Base-by-base conservation (phyloP, 2,888 invertebrate genomes). In the Phalangium opilio region DNA sequence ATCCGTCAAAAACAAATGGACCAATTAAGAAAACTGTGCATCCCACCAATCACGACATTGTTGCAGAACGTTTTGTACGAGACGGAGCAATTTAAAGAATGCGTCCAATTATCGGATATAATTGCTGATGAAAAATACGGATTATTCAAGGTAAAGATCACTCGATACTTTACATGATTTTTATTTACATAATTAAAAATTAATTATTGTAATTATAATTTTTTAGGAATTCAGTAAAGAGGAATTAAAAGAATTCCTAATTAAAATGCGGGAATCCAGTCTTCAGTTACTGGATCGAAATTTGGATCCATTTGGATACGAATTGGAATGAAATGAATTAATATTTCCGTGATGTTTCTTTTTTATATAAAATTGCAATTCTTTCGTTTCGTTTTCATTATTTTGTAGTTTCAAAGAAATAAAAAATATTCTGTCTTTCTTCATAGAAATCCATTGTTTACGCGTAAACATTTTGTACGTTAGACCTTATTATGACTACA, bases 81-180 rank as follows among this genome's bases (percentile, higher is more conserved):
- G 57, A 79, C 78, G 57, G 77, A 77, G 52, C 77, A 82, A 58
- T 75, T 81, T 57, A 75, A 78, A n/a, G 80, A 79, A 58, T 83
- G 85, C 58, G 68, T 83, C 43, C 79, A 82, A 60, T 65, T 93
- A 39, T 78, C 84, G 7, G 80, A 87, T 66, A 70, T 83, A 48
- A 70, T 93, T 47, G 80, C 85, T 10, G 76, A 77, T 2, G 87
- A 90, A 62, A 77, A 78, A 53, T 73, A 83, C 60, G 72, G 78
- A 57, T 67, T 93, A 2, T 90, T 87, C 60, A 78, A 80, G 71
- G 83, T 85, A 55, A n/a, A n/a, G n/a, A n/a, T n/a, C n/a, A n/a
- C n/a, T n/a, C n/a, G n/a, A n/a, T n/a, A n/a, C n/a, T n/a, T n/a
- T n/a, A n/a, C n/a, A n/a, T n/a, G n/a, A n/a, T n/a, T n/a, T n/a